phyloP scores from a whole-genome alignment of 2,797 vertebrate species.

The Alcedo quadribrachys region DNA sequence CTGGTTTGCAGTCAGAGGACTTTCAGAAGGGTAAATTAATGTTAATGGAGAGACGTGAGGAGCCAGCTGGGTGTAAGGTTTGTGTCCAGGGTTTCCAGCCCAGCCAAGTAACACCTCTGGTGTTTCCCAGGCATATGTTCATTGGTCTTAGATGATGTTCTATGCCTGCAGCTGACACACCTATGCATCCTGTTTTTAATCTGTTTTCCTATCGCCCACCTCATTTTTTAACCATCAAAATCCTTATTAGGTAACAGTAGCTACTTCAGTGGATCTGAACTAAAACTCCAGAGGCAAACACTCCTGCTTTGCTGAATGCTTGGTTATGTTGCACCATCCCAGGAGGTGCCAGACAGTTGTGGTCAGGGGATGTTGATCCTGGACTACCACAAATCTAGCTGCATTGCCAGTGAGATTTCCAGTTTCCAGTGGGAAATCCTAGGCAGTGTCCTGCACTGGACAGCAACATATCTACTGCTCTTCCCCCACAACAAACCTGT shows the following conservation, averaged over 20 bases:
- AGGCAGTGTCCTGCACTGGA: not conserved
- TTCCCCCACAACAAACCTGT: fast-evolving
- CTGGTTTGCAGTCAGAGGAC: not conserved
- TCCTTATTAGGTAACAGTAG: not conserved
- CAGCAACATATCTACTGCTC: not conserved
- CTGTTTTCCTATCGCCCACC: not conserved
- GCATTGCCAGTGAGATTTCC: not conserved
- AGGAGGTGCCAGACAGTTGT: not conserved
- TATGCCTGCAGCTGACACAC: not conserved
- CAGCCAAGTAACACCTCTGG: not conserved
- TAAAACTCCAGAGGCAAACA: not conserved
- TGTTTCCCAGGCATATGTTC: not conserved
- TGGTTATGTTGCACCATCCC: not conserved
- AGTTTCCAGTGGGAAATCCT: not conserved
- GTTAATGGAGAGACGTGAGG: not conserved
- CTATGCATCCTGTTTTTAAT: not conserved
- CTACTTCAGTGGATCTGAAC: not conserved
- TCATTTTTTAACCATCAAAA: not conserved
- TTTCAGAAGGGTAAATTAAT: not conserved
- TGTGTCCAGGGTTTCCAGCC: not conserved
- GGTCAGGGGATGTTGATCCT: not conserved
- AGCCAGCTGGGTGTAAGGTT: not conserved
- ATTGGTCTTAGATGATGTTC: not conserved
- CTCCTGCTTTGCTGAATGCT: not conserved
- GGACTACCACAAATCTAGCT: not conserved